These are phyloP conservation scores for Isurus oxyrinchus DNA, from an alignment of 2,113 vertebrate species.

Conservation along the genomic window DNA sequence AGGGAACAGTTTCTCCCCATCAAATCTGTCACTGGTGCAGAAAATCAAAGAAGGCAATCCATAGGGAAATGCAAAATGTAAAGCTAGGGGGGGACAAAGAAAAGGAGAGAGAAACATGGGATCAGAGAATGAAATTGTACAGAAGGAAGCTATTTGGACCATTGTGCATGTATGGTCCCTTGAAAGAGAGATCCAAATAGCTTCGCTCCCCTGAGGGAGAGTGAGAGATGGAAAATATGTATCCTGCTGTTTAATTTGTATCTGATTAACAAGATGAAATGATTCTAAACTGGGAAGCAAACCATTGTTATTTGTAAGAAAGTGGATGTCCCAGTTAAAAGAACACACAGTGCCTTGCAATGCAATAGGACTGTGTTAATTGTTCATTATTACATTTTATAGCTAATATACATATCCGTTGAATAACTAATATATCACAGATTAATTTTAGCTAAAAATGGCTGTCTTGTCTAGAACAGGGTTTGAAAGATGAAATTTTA, in stretches of 20 bases:
- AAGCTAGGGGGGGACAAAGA: neutral
- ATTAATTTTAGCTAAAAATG: neutral
- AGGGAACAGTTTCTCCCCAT: too few species aligned
- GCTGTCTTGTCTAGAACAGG: neutral
- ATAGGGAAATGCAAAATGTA: neutral
- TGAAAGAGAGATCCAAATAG: neutral
- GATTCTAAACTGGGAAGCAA: neutral
- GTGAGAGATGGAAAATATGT: neutral
- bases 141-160: neutral
- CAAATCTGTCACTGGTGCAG: neutral
- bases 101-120: accelerated
- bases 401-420: neutral
- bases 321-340: neutral
- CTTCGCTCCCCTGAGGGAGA: neutral
- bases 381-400: neutral
- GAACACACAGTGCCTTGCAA: neutral
- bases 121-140: neutral
- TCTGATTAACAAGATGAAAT: neutral
- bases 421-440: neutral
- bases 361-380: neutral
- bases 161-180: too few species aligned
- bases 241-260: neutral
- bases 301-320: neutral
- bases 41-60: neutral
- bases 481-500: neutral